These are phyloP conservation scores for Drosophila putrida DNA, from an alignment of 2,888 invertebrate genomes.

Conservation along the genomic window DNA sequence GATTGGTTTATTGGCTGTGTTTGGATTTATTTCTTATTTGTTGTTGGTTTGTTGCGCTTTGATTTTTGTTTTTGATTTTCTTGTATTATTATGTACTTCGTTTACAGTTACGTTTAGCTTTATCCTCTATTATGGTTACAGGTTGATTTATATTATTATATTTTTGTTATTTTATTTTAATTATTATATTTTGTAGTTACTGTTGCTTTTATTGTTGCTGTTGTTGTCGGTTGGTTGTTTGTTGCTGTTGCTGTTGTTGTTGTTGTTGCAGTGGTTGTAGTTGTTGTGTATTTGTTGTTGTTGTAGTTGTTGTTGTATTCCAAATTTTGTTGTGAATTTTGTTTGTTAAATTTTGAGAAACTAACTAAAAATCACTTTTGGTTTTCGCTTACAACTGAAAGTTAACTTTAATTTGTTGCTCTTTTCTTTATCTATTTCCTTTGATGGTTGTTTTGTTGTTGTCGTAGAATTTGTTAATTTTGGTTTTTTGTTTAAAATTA, in stretches of 20 bases:
- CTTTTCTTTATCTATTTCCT: constrained; percentile 50
- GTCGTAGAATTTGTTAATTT: constrained; percentile 60
- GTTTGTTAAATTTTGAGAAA: constrained; percentile 85
- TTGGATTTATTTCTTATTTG: constrained; percentile 47
- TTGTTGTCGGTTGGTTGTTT: constrained; percentile 63
- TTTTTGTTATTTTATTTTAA: constrained; percentile 37
- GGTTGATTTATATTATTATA: constrained; percentile 58
- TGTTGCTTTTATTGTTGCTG: constrained; percentile 60
- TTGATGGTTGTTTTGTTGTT: constrained; percentile 53
- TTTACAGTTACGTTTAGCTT: constrained; percentile 43
- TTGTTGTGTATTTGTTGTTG: constrained; percentile 48
- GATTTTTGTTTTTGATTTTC: constrained; percentile 40
- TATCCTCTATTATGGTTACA: constrained; percentile 69
- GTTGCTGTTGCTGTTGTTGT: constrained; percentile 45
- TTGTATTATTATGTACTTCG: constrained; percentile 42
- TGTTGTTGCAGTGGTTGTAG: constrained; percentile 34
- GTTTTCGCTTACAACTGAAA: constrained; percentile 80
- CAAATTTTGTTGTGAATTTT: constrained; percentile 84
- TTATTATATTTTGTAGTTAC: constrained; percentile 59
- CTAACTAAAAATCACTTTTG: constrained; percentile 83
- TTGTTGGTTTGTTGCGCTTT: constrained; percentile 49
- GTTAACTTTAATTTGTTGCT: constrained; percentile 70
- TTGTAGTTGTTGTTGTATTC: constrained; percentile 77
- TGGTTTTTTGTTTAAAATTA: constrained; percentile 53
- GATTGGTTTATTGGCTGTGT: constrained; percentile 52